Conservation (phyloP, 1,140 invertebrate species). For the Thrips palmi region DNA sequence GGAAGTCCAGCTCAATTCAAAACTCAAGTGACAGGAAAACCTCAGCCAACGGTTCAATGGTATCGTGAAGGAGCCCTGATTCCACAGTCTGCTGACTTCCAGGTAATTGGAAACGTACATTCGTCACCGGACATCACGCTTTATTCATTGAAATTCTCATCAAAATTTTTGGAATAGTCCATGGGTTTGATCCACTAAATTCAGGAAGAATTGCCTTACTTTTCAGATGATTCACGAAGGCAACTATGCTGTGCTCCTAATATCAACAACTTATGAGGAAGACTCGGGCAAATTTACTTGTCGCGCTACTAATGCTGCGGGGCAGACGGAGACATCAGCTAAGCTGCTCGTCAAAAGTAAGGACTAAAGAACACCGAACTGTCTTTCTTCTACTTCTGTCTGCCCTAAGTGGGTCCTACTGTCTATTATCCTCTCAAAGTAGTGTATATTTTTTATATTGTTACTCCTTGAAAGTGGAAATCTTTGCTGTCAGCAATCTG, state of each 20-base stretch:
- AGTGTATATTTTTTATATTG: not conserved
- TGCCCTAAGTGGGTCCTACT: no score
- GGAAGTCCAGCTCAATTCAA: conserved; percentile 77
- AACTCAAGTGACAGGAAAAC: conserved; percentile 60
- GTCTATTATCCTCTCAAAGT: not conserved
- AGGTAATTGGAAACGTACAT: conserved; percentile 36
- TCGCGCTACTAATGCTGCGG: conserved; percentile 72
- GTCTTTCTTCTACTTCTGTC: no score
- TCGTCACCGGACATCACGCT: not conserved
- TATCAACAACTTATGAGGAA: conserved; percentile 83
- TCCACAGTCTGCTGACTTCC: conserved; percentile 77
- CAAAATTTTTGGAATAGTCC: not conserved
- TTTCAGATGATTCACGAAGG: conserved; percentile 85
- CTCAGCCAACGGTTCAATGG: conserved; percentile 74
- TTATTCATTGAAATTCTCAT: not conserved
- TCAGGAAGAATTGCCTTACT: conserved; percentile 10
- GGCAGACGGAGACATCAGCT: conserved; percentile 79
- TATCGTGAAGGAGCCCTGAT: conserved; percentile 75
- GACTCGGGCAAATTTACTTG: conserved; percentile 85
- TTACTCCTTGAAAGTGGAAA: not conserved
- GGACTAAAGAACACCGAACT: no score
- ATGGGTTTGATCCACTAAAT: not conserved
- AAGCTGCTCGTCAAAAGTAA: conserved; percentile 95
- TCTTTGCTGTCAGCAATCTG: no score
- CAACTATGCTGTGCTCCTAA: conserved; percentile 71